phyloP scores from a whole-genome alignment of 2,797 vertebrate genomes.

The Typhlichthys subterraneus region DNA sequence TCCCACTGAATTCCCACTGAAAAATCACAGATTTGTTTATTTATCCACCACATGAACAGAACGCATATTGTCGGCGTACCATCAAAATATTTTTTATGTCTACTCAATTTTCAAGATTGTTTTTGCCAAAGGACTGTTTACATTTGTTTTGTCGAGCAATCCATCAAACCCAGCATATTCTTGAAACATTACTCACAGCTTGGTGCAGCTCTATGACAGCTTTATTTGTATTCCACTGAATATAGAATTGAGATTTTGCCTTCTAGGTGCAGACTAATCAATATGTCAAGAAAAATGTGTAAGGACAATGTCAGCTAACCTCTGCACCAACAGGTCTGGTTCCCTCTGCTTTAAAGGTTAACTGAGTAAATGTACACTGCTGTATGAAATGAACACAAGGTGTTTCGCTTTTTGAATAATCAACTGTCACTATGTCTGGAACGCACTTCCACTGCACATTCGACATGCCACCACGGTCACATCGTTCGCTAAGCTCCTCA shows the following conservation, averaged over 20 bases:
- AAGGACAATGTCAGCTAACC: too few relatives aligned
- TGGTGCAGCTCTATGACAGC: slow-evolving; percentile 9
- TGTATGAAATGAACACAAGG: too few relatives aligned
- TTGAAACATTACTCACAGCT: slow-evolving; percentile 1
- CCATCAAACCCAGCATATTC: background rate
- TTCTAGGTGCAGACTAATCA: background rate
- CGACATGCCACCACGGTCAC: too few relatives aligned
- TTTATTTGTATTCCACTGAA: background rate
- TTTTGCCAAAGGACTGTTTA: slow-evolving; percentile 5
- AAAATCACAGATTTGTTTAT: slow-evolving; percentile 1
- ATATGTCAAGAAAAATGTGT: background rate
- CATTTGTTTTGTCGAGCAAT: slow-evolving; percentile 2
- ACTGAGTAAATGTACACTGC: too few relatives aligned
- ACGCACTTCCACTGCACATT: too few relatives aligned
- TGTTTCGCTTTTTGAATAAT: too few relatives aligned
- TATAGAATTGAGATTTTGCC: background rate
- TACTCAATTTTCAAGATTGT: background rate
- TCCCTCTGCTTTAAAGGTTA: too few relatives aligned
- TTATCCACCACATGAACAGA: slow-evolving; percentile 7
- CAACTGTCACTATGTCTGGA: too few relatives aligned
- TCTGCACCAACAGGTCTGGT: too few relatives aligned
- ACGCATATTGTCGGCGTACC: background rate
- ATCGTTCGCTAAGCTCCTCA: too few relatives aligned
- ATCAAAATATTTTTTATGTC: background rate
- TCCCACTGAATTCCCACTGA: background rate